Evolutionary conservation across 2,113 vertebrate genomes (phyloP), one percentile per base, ranked within the genome.

Genomic region (Amblyopsis rosae): DNA sequence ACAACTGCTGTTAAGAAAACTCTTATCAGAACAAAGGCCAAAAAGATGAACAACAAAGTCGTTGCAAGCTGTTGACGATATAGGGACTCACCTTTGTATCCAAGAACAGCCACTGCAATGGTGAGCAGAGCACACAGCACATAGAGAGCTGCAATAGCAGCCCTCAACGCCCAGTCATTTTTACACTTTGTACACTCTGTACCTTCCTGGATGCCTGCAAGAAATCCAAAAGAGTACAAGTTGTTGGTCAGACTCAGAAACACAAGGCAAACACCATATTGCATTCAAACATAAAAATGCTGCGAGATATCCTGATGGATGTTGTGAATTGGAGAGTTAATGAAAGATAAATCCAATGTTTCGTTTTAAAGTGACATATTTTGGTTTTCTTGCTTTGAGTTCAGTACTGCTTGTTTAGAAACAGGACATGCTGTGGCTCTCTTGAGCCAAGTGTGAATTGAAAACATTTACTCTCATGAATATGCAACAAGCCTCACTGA

Each of bases 181-280:
- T 97, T 98, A 92, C 97, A 99, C 87, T 96, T 98, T 83, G 95
- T 98, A 85, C 98, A 99, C 82, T 98, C 96, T 9, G 91, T 95
- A 67, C 97, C 97, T 91, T 99, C 98, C 79, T 99, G 96, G 86
- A 99, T 99, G 84, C 97, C 98, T 99, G 93, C 35, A 94, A 94
- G 71, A 91, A 1, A 82, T 67, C 90, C 92, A 65, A 86, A 56
- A 64, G 17, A 65, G 15, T 1, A 56, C 35, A 55, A 33, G 5
- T 4, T 50, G 49, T 50, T 7, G 3, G 49, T 51, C 11, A 51
- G 49, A 51, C 49, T 51, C 49, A 51, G 3, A 9, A 51, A 12
- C 48, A 49, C 49, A 15, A 51, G 49, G 49, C 11, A 9, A 15
- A 11, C 49, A 12, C 49, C 13, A 51, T 51, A 51, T 51, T 51